Conservation (phyloP, 2,888 invertebrate genomes). For the Leptinotarsa tumamoca region DNA sequence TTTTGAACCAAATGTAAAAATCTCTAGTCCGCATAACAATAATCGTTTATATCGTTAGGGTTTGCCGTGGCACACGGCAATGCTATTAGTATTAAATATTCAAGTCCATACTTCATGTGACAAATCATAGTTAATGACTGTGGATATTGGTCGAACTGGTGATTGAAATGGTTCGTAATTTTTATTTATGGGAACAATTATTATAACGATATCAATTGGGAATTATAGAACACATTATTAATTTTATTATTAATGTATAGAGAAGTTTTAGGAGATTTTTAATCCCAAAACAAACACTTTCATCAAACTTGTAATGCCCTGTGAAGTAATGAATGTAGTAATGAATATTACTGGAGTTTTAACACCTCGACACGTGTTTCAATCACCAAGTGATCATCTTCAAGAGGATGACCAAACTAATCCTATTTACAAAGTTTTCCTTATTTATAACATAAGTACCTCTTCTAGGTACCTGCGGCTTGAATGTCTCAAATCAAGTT, state of each 20-base stretch:
- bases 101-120: constrained; percentile 28
- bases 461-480: too few relatives aligned
- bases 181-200: constrained; percentile 23
- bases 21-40: constrained; percentile 33
- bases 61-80: constrained; percentile 20
- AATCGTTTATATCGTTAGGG: constrained; percentile 31
- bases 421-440: too few relatives aligned
- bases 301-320: too few relatives aligned
- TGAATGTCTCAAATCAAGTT: too few relatives aligned
- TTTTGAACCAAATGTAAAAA: constrained; percentile 40
- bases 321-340: too few relatives aligned
- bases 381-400: too few relatives aligned
- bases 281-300: too few relatives aligned
- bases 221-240: constrained; percentile 7
- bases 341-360: too few relatives aligned
- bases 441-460: too few relatives aligned
- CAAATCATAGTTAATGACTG: constrained; percentile 32
- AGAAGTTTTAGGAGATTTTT: not conserved
- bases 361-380: too few relatives aligned
- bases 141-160: constrained; percentile 32
- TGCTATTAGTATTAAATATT: constrained; percentile 33
- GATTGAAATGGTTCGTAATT: constrained; percentile 24
- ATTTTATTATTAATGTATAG: not conserved
- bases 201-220: constrained; percentile 7
- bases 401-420: too few relatives aligned